Base-by-base conservation (phyloP, 2,888 invertebrate species). In the Siphonodentalium dalli region DNA sequence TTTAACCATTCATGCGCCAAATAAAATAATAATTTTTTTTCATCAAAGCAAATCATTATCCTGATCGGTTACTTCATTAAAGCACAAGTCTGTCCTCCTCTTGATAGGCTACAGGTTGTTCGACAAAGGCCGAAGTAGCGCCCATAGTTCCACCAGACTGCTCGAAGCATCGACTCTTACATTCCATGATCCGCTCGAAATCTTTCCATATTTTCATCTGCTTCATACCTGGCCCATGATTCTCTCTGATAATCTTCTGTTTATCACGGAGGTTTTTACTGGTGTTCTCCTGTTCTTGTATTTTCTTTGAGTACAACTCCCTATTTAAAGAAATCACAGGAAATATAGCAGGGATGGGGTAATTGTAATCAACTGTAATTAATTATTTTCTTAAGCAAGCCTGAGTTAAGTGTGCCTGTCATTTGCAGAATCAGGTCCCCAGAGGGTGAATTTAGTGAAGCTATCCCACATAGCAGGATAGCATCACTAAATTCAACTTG, bases 301-400 rank as follows among this genome's bases (percentile, higher is more conserved):
- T 86, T 71, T 86, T 86, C 62, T 84, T 83, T 67, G 85, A 85
- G 69, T 88, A 83, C 61, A 85, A 83, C 63, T 89, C 89, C 80
- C 88, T 88, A 80, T 77, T 83, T 21, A 84, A 33, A 46, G 44
- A 63, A 60, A n/a, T 11, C 8, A 39, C 2, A 37, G 34, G 18
- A 31, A 11, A 13, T 35, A 31, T 9, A 23, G 15, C 26, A 9
- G 24, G 3, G 6, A 23, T 18, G n/a, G n/a, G n/a, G n/a, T n/a
- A n/a, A n/a, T n/a, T n/a, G n/a, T n/a, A n/a, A n/a, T n/a, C n/a
- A n/a, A n/a, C n/a, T n/a, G n/a, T n/a, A n/a, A n/a, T n/a, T n/a
- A n/a, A n/a, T n/a, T n/a, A n/a, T n/a, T n/a, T n/a, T n/a, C n/a
- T n/a, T n/a, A n/a, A n/a, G n/a, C n/a, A n/a, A n/a, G n/a, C n/a